Conservation (phyloP, 2,113 vertebrate genomes). For the Conger conger region DNA sequence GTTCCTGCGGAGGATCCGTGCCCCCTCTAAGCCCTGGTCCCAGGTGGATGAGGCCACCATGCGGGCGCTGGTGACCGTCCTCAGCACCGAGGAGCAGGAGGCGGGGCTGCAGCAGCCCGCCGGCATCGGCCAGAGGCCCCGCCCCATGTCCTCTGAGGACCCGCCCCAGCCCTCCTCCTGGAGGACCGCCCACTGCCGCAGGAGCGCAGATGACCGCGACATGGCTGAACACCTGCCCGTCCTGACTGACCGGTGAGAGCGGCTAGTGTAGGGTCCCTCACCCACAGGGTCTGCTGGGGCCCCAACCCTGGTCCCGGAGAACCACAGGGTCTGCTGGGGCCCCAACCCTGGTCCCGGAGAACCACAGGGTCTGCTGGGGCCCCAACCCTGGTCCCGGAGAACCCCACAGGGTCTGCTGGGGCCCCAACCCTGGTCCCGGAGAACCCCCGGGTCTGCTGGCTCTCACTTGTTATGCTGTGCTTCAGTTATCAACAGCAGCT, state of each 20-base stretch:
- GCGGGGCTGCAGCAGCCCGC: slow-evolving; percentile 86
- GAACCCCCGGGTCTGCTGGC: too few species aligned
- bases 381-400: too few species aligned
- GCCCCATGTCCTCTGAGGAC: slow-evolving; percentile 77
- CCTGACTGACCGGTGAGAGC: slow-evolving; percentile 68
- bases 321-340: too few species aligned
- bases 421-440: too few species aligned
- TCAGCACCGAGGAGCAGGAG: slow-evolving; percentile 81
- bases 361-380: too few species aligned
- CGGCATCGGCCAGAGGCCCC: slow-evolving; percentile 90
- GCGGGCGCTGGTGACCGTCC: slow-evolving; percentile 76
- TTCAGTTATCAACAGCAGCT: too few species aligned
- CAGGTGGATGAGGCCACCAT: slow-evolving; percentile 82
- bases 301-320: too few species aligned
- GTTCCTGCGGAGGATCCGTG: slow-evolving; percentile 81
- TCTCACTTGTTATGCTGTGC: too few species aligned
- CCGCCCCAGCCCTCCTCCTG: slow-evolving; percentile 58
- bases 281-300: too few species aligned
- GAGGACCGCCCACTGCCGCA: slow-evolving; percentile 64
- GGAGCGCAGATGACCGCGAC: slow-evolving; percentile 61
- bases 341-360: too few species aligned
- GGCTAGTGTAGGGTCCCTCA: too few species aligned
- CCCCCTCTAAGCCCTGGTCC: slow-evolving; percentile 84
- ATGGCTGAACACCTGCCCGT: slow-evolving; percentile 58
- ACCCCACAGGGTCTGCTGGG: too few species aligned